Base-by-base conservation (phyloP, 2,797 vertebrate genomes). In the Otus scops region DNA sequence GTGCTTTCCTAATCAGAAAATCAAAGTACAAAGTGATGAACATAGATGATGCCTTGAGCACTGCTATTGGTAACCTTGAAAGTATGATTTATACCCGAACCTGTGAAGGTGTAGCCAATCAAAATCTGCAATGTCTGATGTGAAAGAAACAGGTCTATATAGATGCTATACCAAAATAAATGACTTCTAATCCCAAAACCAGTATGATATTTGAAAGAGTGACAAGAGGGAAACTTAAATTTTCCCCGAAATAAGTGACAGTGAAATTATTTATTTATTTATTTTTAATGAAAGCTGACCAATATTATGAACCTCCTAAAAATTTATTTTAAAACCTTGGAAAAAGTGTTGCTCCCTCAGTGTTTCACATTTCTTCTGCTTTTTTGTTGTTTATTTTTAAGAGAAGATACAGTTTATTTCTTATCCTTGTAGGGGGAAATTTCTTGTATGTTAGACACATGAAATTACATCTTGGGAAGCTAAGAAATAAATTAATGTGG, bases 1-100 rank as follows among this genome's bases (percentile, higher is more conserved):
- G 50, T 89, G 56, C 54, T 92, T 70, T 77, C 63, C 34, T 86
- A 88, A 95, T 83, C 92, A 60, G 87, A 94, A 95, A 92, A 92
- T 91, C 84, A 41, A 92, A 73, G 67, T 67, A 77, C 41, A 43
- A 54, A 75, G 48, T 28, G 65, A 85, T 86, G 47, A 85, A 87
- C 34, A 26, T 24, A 80, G 85, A 63, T 82, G 77, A 26, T 68
- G 54, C 73, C 43, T 94, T 91, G n/a, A 82, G 56, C 38, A 18
- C 24, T 90, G 81, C 38, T 85, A 7, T 57, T 47, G 65, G 30
- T 91, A 93, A 80, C 45, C 63, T 71, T 53, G 68, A 36, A 70
- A 59, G 41, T 85, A 43, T 36, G 38, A 43, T 24, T 45, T 77
- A 32, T 63, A 74, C 7, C 16, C 7, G 9, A 51, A 79, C 21